These are phyloP conservation scores for Chelonus insularis DNA, from an alignment of 1,140 invertebrate genomes.

Conservation along the genomic window DNA sequence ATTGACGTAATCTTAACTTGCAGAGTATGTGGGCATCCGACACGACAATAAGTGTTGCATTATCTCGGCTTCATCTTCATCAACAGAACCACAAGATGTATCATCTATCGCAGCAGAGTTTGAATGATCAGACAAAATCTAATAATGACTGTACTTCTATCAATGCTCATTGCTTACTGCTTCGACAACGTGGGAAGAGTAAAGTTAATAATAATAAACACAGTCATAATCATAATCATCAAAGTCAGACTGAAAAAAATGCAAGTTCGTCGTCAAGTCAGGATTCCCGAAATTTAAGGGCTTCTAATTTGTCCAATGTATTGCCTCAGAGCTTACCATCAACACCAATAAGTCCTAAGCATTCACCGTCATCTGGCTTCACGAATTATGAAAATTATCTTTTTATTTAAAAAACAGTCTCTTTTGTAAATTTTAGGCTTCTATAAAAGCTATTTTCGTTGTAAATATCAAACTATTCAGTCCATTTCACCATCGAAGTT, in stretches of 20 bases:
- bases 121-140: slow-evolving; percentile 24
- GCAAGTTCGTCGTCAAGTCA: slow-evolving; percentile 35
- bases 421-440: no score
- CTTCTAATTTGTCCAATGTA: slow-evolving; percentile 38
- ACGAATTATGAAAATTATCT: slow-evolving; percentile 67
- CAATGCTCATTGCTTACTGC: slow-evolving; percentile 21
- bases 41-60: slow-evolving; percentile 53
- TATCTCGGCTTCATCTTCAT: slow-evolving; percentile 53
- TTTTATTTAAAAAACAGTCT: slow-evolving; percentile 66
- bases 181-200: slow-evolving; percentile 27
- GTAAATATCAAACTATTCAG: no score
- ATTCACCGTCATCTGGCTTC: slow-evolving; percentile 54
- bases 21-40: slow-evolving; percentile 59
- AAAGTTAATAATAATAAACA: slow-evolving; percentile 24
- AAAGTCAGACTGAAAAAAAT: slow-evolving; percentile 15
- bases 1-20: background rate
- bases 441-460: no score
- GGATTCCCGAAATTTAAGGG: slow-evolving; percentile 31
- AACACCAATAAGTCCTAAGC: slow-evolving; percentile 53
- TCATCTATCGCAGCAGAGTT: slow-evolving; percentile 29
- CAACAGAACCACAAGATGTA: slow-evolving; percentile 38
- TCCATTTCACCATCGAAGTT: no score
- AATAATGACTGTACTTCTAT: slow-evolving; percentile 32
- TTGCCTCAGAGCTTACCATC: slow-evolving; percentile 54
- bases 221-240: slow-evolving; percentile 31